Evolutionary conservation across 2,797 vertebrate genomes (phyloP), one percentile per base, ranked within the genome.

Genomic region (Eulemur rubriventer): DNA sequence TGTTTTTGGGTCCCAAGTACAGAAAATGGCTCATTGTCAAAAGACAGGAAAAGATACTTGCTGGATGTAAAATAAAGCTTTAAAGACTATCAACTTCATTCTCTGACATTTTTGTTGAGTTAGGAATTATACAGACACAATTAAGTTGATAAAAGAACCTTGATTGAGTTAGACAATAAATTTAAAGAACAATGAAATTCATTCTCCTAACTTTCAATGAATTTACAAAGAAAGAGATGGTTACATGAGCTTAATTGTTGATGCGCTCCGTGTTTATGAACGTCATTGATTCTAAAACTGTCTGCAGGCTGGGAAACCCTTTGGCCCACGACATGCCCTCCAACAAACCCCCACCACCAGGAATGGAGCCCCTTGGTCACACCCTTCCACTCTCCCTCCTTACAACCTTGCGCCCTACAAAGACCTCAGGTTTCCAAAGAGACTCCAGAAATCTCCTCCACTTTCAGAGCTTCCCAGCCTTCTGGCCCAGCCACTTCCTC

Each of bases 131-230:
- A 92, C 65, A 79, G 83, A 95, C 89, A 94, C 91, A 96, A 97
- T 97, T 96, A 95, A 94, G 67, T 93, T 95, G 67, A 91, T 97
- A 81, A 97, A 96, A 94, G 97, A 97, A 88, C 41, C 63, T 91
- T 96, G 96, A 96, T 82, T 97, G 94, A 97, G 91, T 96, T 89
- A 93, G 92, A 97, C 89, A 82, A 97, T 98, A 97, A 91, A 97
- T 97, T 94, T 92, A 94, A 93, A 96, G 91, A 97, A 96, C 92
- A 97, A 96, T 89, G 89, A 91, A 97, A 96, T 94, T 92, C 89
- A 63, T 97, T 97, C 80, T 95, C 63, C 46, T 83, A 72, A 82
- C 65, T 94, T 96, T 76, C 95, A 93, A 59, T 96, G 96, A 84
- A 87, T 97, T 96, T 87, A 89, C 80, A 95, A 85, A 91, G n/a